Evolutionary conservation across 2,888 invertebrate species (phyloP), one percentile per base, ranked within the genome.

Genomic region (Hanleya hanleyi): DNA sequence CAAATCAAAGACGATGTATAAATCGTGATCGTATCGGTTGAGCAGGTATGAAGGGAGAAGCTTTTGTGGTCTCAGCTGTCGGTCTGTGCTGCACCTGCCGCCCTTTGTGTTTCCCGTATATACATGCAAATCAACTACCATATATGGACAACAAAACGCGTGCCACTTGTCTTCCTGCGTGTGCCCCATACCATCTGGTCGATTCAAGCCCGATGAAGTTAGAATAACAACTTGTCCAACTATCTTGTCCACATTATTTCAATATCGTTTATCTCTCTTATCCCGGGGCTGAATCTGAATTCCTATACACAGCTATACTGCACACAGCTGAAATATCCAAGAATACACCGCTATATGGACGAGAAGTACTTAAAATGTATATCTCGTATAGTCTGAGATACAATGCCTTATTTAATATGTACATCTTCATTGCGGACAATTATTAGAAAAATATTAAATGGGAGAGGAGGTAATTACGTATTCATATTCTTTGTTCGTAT

Each of bases 1-100:
- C 64, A 33, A 51, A 61, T 74, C 67, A 74, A 67, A 57, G 49
- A 71, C 41, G 37, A 66, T 57, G 49, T 51, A 50, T 26, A 26
- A 32, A 47, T 67, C 64, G 70, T 70, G 73, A 65, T 18, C 32
- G 51, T 47, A 47, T 5, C 4, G 47, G 47, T 47, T 47, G 47
- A 47, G 3, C 47, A 7, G 47, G 47, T 22, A 47, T 2, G 18
- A 41, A 47, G 22, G 22, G 22, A 47, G 47, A 47, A 22, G 47
- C 22, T 67, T 73, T 73, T 76, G 76, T 76, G 64, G 38, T 38
- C 51, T 73, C 76, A 76, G 76, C 76, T 76, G 76, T 68, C 62
- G 61, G 36, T n/a, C 37, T 29, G 36, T 32, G 50, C 35, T 38
- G 72, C 75, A 75, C 75, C 75, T 75, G 72, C 72, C 71, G 22